These are phyloP conservation scores for Ectemnius lituratus DNA, from an alignment of 2,888 invertebrate species.

Conservation along the genomic window DNA sequence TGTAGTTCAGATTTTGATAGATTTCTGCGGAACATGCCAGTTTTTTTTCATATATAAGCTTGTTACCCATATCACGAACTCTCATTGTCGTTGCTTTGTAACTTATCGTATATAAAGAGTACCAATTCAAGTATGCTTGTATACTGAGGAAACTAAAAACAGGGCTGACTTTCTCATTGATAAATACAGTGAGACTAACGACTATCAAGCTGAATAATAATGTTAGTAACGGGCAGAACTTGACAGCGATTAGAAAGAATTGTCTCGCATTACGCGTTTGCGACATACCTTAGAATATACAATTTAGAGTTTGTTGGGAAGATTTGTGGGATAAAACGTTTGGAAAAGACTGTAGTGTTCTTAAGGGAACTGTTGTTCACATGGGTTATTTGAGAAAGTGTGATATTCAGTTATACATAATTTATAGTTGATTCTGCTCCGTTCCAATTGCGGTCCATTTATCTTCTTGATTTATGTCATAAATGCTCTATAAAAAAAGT, in stretches of 20 bases:
- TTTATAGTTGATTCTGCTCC: too few relatives aligned
- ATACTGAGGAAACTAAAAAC: conserved; percentile 63
- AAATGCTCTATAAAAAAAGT: too few relatives aligned
- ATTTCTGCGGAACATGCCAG: neutral
- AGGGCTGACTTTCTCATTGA: conserved; percentile 62
- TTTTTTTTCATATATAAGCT: conserved; percentile 13
- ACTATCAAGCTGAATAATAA: conserved; percentile 63
- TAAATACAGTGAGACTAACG: conserved; percentile 61
- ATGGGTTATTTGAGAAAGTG: too few relatives aligned
- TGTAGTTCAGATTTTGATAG: conserved; percentile 38
- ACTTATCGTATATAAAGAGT: conserved; percentile 64
- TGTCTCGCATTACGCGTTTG: conserved; percentile 23
- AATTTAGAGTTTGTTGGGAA: too few relatives aligned
- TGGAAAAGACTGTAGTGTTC: too few relatives aligned
- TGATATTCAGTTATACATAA: too few relatives aligned
- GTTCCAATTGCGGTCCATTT: too few relatives aligned
- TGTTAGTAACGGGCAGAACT: conserved; percentile 62
- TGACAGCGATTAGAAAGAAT: conserved; percentile 37
- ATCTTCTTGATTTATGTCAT: too few relatives aligned
- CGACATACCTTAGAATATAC: neutral
- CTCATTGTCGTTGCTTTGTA: conserved; percentile 53
- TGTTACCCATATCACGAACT: conserved; percentile 32
- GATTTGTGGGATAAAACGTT: too few relatives aligned
- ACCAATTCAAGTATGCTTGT: conserved; percentile 71
- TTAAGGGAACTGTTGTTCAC: too few relatives aligned